Evolutionary conservation across 2,113 vertebrate genomes (phyloP).

Genomic region (Myocastor coypus): DNA sequence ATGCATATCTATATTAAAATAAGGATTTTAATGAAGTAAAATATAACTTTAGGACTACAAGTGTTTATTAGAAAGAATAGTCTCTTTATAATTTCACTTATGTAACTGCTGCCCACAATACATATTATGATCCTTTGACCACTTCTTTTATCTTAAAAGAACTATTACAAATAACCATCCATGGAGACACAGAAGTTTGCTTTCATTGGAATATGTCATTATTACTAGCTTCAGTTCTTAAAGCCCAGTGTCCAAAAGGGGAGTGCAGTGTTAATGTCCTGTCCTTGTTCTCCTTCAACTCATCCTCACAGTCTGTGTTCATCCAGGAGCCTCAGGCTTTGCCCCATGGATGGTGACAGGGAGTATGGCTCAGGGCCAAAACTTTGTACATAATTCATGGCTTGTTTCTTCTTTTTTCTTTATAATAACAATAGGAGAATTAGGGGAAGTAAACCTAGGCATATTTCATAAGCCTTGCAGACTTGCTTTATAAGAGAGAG

Average conservation of each 20-base stretch:
- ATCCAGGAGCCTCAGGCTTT: neutral
- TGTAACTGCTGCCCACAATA: neutral
- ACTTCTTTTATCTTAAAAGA: neutral
- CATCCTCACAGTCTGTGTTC: neutral
- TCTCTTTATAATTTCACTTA: neutral
- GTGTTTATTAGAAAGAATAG: neutral
- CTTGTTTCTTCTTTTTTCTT: neutral
- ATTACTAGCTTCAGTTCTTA: neutral
- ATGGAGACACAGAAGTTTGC: neutral
- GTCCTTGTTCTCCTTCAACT: neutral
- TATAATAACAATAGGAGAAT: neutral
- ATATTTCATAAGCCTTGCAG: neutral
- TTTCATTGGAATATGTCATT: neutral
- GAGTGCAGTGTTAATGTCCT: neutral
- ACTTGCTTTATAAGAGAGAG: neutral
- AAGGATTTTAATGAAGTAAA: neutral
- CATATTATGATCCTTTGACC: accelerated
- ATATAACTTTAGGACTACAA: neutral
- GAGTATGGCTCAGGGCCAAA: neutral
- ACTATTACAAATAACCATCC: neutral
- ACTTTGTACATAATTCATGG: neutral
- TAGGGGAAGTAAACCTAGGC: neutral
- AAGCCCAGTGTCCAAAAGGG: neutral
- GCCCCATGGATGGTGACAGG: neutral
- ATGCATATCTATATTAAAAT: neutral